Evolutionary conservation across 2,888 invertebrate species (phyloP).

Genomic region (Thymelicus sylvestris): DNA sequence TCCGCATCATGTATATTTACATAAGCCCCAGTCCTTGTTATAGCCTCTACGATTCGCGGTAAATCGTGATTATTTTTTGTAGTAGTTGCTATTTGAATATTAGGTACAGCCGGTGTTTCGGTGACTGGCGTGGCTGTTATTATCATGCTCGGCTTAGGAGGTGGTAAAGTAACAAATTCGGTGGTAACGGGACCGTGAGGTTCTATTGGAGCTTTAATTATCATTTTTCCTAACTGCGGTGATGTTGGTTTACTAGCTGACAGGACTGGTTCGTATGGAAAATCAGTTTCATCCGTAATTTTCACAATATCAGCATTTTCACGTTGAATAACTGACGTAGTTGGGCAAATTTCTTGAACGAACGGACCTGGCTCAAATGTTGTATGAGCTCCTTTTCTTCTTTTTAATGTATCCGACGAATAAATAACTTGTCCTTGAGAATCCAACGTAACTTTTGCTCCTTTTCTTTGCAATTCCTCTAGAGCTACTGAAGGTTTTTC

Average conservation of each 20-base stretch:
- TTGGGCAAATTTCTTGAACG: slow-evolving; percentile 87
- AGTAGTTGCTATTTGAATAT: slow-evolving; percentile 53
- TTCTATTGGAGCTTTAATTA: slow-evolving; percentile 83
- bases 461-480: slow-evolving; percentile 83
- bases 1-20: slow-evolving; percentile 89
- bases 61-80: slow-evolving; percentile 66
- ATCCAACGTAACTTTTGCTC: slow-evolving; percentile 92
- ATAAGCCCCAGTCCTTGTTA: slow-evolving; percentile 86
- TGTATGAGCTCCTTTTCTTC: slow-evolving; percentile 92
- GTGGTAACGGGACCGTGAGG: slow-evolving; percentile 75
- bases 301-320: slow-evolving; percentile 73
- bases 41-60: slow-evolving; percentile 76
- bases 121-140: slow-evolving; percentile 83
- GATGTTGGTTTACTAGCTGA: slow-evolving; percentile 83
- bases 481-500: slow-evolving; percentile 62
- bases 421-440: slow-evolving; percentile 95
- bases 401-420: slow-evolving; percentile 92
- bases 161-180: slow-evolving; percentile 85
- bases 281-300: slow-evolving; percentile 76
- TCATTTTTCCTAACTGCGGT: slow-evolving; percentile 87
- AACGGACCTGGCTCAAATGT: slow-evolving; percentile 95
- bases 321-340: slow-evolving; percentile 67
- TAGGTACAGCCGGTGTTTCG: slow-evolving; percentile 58
- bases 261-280: slow-evolving; percentile 71
- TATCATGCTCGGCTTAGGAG: slow-evolving; percentile 85